phyloP scores from a whole-genome alignment of 2,888 invertebrate genomes.

The Cerastis leucographa region DNA sequence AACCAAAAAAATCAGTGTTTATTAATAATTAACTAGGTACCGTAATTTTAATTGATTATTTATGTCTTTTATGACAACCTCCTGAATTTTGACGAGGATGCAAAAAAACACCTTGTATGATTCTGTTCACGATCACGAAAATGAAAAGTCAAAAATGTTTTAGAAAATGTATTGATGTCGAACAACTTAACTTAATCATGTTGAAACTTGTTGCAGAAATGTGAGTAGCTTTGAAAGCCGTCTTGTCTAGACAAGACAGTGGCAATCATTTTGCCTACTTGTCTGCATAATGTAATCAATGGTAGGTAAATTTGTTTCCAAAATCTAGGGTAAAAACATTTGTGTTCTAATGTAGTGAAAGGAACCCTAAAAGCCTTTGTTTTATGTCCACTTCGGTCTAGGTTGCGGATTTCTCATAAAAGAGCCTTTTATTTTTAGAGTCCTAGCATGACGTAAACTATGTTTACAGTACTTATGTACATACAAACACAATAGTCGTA shows the following conservation, averaged over 20 bases:
- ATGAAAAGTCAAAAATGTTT: too few relatives aligned
- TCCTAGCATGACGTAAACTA: slow-evolving; percentile 26
- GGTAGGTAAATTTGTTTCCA: neutral
- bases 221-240: neutral
- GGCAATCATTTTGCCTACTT: too few relatives aligned
- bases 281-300: neutral
- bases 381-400: slow-evolving; percentile 41
- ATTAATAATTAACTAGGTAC: too few relatives aligned
- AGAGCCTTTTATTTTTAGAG: slow-evolving; percentile 47
- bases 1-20: too few relatives aligned
- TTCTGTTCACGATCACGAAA: too few relatives aligned
- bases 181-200: neutral
- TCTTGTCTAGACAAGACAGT: neutral
- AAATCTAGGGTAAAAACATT: slow-evolving; percentile 13
- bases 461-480: slow-evolving; percentile 19
- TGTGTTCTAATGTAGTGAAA: slow-evolving; percentile 10
- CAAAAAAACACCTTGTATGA: too few relatives aligned
- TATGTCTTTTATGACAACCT: too few relatives aligned
- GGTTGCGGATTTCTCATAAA: slow-evolving; percentile 34
- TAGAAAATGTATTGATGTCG: too few relatives aligned
- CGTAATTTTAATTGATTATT: too few relatives aligned
- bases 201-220: neutral
- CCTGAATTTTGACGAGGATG: too few relatives aligned
- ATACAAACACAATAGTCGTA: slow-evolving; percentile 36
- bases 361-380: slow-evolving; percentile 37